Conservation (phyloP, 2,797 vertebrate species). For the Hydrocynus forskahlii region DNA sequence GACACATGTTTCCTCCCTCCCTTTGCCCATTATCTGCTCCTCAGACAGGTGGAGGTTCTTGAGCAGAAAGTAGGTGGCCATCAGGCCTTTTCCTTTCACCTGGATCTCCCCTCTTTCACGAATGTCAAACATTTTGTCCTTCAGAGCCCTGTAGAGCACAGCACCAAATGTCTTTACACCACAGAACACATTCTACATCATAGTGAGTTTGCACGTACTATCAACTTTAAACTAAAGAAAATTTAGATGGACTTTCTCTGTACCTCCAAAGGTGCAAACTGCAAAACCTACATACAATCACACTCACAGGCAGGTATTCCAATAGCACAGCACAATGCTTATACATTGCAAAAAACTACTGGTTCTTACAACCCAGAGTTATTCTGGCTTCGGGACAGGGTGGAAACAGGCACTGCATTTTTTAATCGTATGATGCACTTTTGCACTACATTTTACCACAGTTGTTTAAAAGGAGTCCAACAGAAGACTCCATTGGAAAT, state of each 20-base stretch:
- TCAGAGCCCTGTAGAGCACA: constrained; percentile 55
- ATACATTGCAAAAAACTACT: no score
- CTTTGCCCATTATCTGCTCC: constrained; percentile 77
- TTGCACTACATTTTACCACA: no score
- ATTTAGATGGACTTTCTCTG: no score
- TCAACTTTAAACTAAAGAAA: not conserved
- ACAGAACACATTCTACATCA: not conserved
- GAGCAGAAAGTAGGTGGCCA: constrained; percentile 81
- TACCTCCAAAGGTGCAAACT: no score
- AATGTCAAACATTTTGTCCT: constrained; percentile 64
- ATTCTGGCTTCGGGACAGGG: no score
- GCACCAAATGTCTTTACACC: not conserved
- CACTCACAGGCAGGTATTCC: not conserved
- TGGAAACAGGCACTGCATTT: no score
- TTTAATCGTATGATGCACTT: no score
- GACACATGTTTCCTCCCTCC: constrained; percentile 26
- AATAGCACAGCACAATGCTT: no score
- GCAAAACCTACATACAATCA: no score
- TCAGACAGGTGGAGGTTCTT: constrained; percentile 72
- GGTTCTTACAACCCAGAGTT: no score
- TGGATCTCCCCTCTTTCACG: constrained; percentile 75
- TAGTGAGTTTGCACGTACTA: not conserved
- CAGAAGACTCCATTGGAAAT: no score
- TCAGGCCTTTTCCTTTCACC: constrained; percentile 84
- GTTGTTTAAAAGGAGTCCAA: no score